A percentile compares a stretch with the other conserved stretches of the same genome.
These are phyloP conservation scores for Sinocyclocheilus maitianheensis DNA, from an alignment of 2,113 vertebrate species.

Conservation along the genomic window DNA sequence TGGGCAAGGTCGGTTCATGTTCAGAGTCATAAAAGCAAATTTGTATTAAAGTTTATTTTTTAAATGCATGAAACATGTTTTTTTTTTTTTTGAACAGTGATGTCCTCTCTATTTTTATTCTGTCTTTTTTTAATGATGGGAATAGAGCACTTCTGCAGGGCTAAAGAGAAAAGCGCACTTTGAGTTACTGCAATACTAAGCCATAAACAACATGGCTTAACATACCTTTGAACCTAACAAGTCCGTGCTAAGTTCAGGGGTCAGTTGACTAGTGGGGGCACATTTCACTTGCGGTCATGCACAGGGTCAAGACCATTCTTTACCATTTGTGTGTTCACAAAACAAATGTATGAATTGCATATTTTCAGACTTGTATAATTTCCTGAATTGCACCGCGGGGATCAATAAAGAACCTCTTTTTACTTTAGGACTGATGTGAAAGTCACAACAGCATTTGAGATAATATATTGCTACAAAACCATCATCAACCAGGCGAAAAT, in stretches of 20 bases:
- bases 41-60: too few species aligned
- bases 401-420: not conserved
- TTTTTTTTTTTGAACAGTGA: too few species aligned
- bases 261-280: conserved; percentile 78
- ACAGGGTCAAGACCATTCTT: conserved; percentile 61
- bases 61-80: too few species aligned
- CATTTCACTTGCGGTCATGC: conserved; percentile 77
- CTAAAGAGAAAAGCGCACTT: not conserved
- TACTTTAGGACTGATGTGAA: not conserved
- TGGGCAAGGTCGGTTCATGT: too few species aligned
- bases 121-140: conserved; percentile 50
- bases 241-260: conserved; percentile 80
- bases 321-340: conserved; percentile 49
- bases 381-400: not conserved
- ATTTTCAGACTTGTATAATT: not conserved
- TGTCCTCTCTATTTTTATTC: too few species aligned
- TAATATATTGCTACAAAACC: not conserved
- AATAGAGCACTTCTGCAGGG: conserved; percentile 38
- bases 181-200: conserved; percentile 77
- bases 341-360: conserved; percentile 6
- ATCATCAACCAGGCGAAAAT: not conserved
- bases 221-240: conserved; percentile 82
- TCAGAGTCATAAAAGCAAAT: too few species aligned
- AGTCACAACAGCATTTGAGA: not conserved
- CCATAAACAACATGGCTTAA: conserved; percentile 83